Evolutionary conservation across 2,113 vertebrate genomes (phyloP), one percentile per base, ranked within the genome.

Genomic region (Bubalus kerabau): DNA sequence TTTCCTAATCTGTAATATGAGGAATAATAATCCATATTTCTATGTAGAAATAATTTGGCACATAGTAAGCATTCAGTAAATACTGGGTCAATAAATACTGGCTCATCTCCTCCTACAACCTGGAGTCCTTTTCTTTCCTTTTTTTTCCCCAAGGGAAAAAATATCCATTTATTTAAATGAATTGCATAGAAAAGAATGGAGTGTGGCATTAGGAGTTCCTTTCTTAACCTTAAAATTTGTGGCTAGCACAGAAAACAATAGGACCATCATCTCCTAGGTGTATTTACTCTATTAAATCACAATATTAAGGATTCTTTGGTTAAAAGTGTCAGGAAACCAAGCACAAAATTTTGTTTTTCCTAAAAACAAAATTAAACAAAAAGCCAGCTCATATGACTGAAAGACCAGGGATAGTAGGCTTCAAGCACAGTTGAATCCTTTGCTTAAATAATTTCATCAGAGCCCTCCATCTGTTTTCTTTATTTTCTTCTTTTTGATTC

Each of bases 311-410:
- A 67, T 82, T 84, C 48, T 89, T 83, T 64, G 21, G 50, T 67
- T 92, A n/a, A 92, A 92, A 95, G 30, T 36, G 19, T 76, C 28
- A 97, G 56, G 78, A 89, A 92, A 95, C 6, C 11, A 84, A 95
- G 62, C 32, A 78, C 6, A 50, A n/a, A 85, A 80, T 92, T 8
- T 16, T 62, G 59, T 62, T 62, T 62, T 62, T 50, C 64, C 57
- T 84, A 67, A 59, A 82, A 56, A 40, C 23, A 88, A 56, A 94
- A 87, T 54, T 36, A 46, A 59, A 90, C 28, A 43, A 82, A n/a
- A 30, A 64, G 40, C 40, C 13, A 40, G 11, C 2, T 60, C 26
- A 10, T 14, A 16, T 48, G 26, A 84, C 24, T 67, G 26, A 85
- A 57, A 67, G 57, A 24, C 46, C 74, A 91, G 36, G 36, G 23